Conservation (phyloP, 2,888 invertebrate genomes). For the Zele albiditarsus region DNA sequence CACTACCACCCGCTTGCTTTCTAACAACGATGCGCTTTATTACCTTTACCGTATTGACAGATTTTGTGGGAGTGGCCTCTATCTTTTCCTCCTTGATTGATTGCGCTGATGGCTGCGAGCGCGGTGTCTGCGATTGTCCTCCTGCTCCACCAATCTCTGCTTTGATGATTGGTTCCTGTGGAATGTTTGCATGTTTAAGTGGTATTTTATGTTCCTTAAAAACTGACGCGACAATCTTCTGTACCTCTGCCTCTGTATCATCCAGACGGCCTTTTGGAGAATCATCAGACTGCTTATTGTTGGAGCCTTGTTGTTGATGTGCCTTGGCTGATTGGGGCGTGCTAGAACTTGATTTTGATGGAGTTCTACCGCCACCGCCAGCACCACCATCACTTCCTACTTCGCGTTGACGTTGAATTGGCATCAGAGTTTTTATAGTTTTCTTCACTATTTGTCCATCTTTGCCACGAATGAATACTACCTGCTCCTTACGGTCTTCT, state of each 20-base stretch:
- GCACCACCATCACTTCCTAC: slow-evolving; percentile 6
- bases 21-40: slow-evolving; percentile 69
- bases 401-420: slow-evolving; percentile 56
- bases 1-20: slow-evolving; percentile 56
- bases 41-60: slow-evolving; percentile 67
- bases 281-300: slow-evolving; percentile 34
- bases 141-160: slow-evolving; percentile 10
- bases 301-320: background rate
- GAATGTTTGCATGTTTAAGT: slow-evolving; percentile 61
- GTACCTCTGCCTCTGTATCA: slow-evolving; percentile 70
- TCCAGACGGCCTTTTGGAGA: slow-evolving; percentile 51
- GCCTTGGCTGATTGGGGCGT: background rate
- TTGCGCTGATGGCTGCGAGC: slow-evolving; percentile 35
- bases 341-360: slow-evolving; percentile 30
- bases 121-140: slow-evolving; percentile 9
- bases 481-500: slow-evolving; percentile 66
- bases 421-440: slow-evolving; percentile 70
- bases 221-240: slow-evolving; percentile 70
- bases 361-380: slow-evolving; percentile 36
- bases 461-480: slow-evolving; percentile 67
- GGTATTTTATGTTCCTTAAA: slow-evolving; percentile 71
- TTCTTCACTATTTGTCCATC: slow-evolving; percentile 70
- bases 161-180: slow-evolving; percentile 55
- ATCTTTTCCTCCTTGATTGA: slow-evolving; percentile 58
- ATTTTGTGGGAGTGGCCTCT: slow-evolving; percentile 44